Base-by-base conservation (phyloP, 2,113 vertebrate species). In the Macquaria australasica region DNA sequence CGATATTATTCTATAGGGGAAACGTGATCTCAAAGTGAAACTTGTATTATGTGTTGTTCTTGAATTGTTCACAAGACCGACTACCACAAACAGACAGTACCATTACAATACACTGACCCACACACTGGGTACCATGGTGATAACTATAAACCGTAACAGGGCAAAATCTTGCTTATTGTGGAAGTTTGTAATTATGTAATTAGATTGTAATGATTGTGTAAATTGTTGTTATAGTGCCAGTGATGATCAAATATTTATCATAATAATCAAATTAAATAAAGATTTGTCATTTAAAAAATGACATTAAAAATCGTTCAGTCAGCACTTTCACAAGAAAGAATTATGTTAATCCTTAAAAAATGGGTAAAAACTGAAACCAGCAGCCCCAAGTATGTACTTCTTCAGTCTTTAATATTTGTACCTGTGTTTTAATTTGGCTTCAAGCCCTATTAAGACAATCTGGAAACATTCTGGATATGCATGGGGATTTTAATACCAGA, bases 11-110 rank as follows among this genome's bases (percentile, higher is more conserved):
- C 34, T 43, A 18, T 20, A 14, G 48, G 9, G 11, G 18, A 67
- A 67, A 53, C 45, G 73, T 21, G 14, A 77, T 64, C 31, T 41
- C 51, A 72, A 72, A 72, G 70, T 18, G 23, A 41, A 58, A 73
- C 23, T 41, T 18, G 14, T 1, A 58, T 73, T 2, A 41, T 3
- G 16, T 15, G 41, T 28, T 48, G 51, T 59, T 41, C 8, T 20
- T 48, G 10, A 60, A 60, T 48, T 48, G 41, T 60, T 48, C 16
- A 31, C 39, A 74, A 45, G 56, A 28, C 14, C 18, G 51, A 56
- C 34, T 2, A 72, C 12, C 51, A 43, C 15, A 20, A 59, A 59
- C 16, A 31, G 16, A 60, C 39, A 34, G 55, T 55, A 21, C 16
- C 39, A 15, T 60, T 31, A 48, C 25, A 60, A 48, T 23, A 23